Evolutionary conservation across 2,888 invertebrate species (phyloP), one percentile per base, ranked within the genome.

Genomic region (Actias luna): DNA sequence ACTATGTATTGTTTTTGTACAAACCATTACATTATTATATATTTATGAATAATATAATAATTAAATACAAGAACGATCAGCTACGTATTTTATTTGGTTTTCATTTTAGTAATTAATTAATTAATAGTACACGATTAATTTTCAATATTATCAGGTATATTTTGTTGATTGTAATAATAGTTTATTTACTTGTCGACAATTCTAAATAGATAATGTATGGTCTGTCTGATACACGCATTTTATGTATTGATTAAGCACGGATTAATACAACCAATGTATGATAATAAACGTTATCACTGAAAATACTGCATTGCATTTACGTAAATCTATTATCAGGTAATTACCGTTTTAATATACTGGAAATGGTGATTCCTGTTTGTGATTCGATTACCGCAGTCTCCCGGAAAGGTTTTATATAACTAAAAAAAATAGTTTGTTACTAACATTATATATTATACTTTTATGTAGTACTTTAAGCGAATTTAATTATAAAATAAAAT

Each of bases 221-320:
- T 57, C 33, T 33, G 73, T 57, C 33, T 33, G 18, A 18, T 18
- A 58, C 36, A 59, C 59, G 36, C 59, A 36, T 25, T 25, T 25
- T 33, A 22, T n/a, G 14, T 59, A 36, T 35, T 25, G 42, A 62
- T 62, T 58, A 57, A 12, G 22, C n/a, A 8, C n/a, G n/a, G 65
- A 50, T 35, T 60, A 42, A 62, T 63, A 69, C 65, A 64, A 62
- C 14, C 18, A 35, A 42, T 63, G 50, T 59, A 12, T 58, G 63
- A 60, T 57, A 57, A 59, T 59, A 39, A 39, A 16, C 4, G 16
- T 58, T 61, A 50, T 64, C 69, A 66, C 64, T 62, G 59, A 60
- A 75, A 81, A 76, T 80, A 69, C 82, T 81, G 88, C 87, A 88
- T 82, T 85, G 82, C 72, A 84, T 82, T 78, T 84, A 81, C 88